Evolutionary conservation across 2,797 vertebrate species (phyloP).

Genomic region (Acipenser oxyrinchus): DNA sequence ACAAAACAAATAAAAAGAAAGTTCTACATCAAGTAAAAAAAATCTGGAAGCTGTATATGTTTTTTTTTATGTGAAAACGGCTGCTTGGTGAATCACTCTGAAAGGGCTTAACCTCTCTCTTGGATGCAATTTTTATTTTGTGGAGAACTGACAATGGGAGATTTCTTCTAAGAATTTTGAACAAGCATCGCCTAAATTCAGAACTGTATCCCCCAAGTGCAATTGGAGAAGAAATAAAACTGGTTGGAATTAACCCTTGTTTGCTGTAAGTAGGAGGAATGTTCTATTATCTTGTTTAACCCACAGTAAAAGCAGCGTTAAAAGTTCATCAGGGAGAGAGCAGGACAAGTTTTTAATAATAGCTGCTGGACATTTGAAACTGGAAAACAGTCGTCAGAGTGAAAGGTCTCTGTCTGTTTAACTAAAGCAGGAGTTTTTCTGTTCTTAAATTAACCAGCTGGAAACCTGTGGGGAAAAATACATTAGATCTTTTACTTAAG

Average conservation of each 20-base stretch:
- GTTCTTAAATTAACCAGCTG: neutral
- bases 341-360: too few species aligned
- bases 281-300: too few species aligned
- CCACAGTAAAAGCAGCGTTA: too few species aligned
- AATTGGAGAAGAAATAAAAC: neutral
- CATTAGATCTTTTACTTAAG: neutral
- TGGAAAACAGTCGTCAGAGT: too few species aligned
- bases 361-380: too few species aligned
- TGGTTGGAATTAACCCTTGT: too few species aligned
- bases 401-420: too few species aligned
- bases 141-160: neutral
- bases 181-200: neutral
- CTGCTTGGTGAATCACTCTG: neutral
- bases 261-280: too few species aligned
- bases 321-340: too few species aligned
- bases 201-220: neutral
- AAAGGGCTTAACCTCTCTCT: neutral
- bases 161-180: neutral
- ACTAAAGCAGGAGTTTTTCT: neutral
- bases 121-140: neutral
- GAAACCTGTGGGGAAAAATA: neutral
- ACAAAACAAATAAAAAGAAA: too few species aligned
- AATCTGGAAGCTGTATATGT: too few species aligned
- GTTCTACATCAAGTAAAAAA: too few species aligned
- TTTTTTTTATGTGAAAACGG: neutral